A percentile compares a stretch with the other conserved stretches of the same genome.
These are phyloP conservation scores for Hystrix brachyura DNA, from an alignment of 2,113 vertebrate species.

Conservation along the genomic window DNA sequence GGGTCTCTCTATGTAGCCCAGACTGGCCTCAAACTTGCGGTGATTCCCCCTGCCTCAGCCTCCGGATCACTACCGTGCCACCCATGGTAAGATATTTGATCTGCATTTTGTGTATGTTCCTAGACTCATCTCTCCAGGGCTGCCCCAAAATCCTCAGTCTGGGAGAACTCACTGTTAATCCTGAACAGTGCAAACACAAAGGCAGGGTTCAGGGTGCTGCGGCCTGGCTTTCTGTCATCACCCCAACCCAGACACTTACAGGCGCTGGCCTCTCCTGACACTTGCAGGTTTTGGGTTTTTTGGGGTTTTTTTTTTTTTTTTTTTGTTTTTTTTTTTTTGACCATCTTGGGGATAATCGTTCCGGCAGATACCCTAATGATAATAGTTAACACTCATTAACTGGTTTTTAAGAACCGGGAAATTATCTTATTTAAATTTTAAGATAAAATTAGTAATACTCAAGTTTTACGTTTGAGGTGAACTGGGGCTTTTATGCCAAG, in stretches of 20 bases:
- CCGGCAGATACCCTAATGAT: neutral
- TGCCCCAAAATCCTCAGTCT: neutral
- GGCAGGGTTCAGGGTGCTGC: neutral
- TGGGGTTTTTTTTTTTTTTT: neutral
- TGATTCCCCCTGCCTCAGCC: neutral
- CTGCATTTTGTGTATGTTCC: neutral
- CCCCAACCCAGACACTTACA: neutral
- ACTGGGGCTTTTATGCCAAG: neutral
- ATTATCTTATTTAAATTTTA: neutral
- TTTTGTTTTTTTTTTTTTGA: neutral
- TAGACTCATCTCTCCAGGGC: neutral
- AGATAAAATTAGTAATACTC: neutral
- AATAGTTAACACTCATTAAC: neutral
- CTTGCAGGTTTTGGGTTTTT: neutral
- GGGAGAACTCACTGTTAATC: neutral
- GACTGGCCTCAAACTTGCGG: neutral
- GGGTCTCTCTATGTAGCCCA: neutral
- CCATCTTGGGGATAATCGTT: neutral
- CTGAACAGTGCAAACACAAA: neutral
- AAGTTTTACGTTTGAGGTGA: neutral
- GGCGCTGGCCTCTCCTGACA: neutral
- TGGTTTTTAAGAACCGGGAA: neutral
- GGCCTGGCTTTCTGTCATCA: neutral
- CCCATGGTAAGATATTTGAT: neutral
- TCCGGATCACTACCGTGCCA: neutral